A percentile compares a stretch with the other conserved stretches of the same genome.
Evolutionary conservation across 1,140 invertebrate species (phyloP).

Genomic region (Portunus trituberculatus): DNA sequence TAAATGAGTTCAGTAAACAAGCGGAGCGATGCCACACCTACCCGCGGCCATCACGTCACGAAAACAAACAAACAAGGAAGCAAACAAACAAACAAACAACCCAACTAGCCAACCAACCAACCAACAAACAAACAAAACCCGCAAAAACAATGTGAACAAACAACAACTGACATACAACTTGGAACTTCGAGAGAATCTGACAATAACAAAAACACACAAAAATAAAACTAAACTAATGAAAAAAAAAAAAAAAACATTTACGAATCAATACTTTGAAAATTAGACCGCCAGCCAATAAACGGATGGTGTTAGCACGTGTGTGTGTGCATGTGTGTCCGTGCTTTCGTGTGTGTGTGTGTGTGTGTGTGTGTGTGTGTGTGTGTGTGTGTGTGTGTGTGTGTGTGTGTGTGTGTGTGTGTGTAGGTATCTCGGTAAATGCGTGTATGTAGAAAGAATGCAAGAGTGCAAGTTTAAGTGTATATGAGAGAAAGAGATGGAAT

Average conservation of each 20-base stretch:
- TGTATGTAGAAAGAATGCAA: too few relatives aligned
- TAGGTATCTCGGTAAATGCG: background rate
- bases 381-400: too few relatives aligned
- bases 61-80: background rate
- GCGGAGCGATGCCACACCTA: background rate
- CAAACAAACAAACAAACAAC: background rate
- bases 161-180: background rate
- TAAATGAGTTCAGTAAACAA: background rate
- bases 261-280: slow-evolving; percentile 14
- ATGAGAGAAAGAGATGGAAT: too few relatives aligned
- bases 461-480: too few relatives aligned
- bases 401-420: background rate
- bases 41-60: too few relatives aligned
- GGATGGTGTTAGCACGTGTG: background rate
- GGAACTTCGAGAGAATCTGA: slow-evolving; percentile 7
- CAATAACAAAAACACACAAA: background rate
- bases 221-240: background rate
- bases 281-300: slow-evolving; percentile 2
- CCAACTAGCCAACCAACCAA: background rate
- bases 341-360: too few relatives aligned
- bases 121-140: background rate
- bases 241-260: slow-evolving; percentile 25
- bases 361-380: too few relatives aligned
- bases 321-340: background rate
- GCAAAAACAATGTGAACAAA: background rate